Evolutionary conservation across 2,797 vertebrate species (phyloP).

Genomic region (Crossoptilon crossoptilon): DNA sequence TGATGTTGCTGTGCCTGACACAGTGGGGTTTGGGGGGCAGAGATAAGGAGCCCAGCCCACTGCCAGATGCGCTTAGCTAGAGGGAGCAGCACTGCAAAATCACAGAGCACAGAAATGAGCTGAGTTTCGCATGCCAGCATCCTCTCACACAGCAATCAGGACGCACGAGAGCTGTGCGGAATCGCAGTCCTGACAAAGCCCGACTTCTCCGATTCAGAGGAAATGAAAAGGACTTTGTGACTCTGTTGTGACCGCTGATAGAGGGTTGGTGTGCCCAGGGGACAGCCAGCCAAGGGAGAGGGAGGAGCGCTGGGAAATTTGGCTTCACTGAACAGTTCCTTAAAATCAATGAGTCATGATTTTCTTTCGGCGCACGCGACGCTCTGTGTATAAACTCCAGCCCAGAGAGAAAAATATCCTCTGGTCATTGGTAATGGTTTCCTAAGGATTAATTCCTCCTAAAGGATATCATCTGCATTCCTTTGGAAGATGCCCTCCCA

Average conservation of each 20-base stretch:
- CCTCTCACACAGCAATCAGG: not conserved
- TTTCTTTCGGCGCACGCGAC: not conserved
- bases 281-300: not conserved
- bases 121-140: not conserved
- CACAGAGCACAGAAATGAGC: not conserved
- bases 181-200: not conserved
- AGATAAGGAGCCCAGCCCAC: not conserved
- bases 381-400: not conserved
- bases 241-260: not conserved
- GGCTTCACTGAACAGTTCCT: constrained; percentile 3
- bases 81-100: not conserved
- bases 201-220: not conserved
- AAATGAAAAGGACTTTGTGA: not conserved
- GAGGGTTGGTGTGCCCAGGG: not conserved
- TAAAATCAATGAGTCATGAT: constrained; percentile 8
- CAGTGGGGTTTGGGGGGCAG: not conserved
- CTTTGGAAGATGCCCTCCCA: constrained; percentile 49
- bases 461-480: constrained; percentile 23
- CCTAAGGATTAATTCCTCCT: constrained; percentile 42
- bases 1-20: not conserved
- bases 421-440: not conserved
- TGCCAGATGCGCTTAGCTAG: not conserved
- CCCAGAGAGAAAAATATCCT: constrained; percentile 27
- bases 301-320: constrained; percentile 14
- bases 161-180: not conserved